Evolutionary conservation across 1,140 invertebrate species (phyloP), one percentile per base, ranked within the genome.

Genomic region (Drosophila pruinosa): DNA sequence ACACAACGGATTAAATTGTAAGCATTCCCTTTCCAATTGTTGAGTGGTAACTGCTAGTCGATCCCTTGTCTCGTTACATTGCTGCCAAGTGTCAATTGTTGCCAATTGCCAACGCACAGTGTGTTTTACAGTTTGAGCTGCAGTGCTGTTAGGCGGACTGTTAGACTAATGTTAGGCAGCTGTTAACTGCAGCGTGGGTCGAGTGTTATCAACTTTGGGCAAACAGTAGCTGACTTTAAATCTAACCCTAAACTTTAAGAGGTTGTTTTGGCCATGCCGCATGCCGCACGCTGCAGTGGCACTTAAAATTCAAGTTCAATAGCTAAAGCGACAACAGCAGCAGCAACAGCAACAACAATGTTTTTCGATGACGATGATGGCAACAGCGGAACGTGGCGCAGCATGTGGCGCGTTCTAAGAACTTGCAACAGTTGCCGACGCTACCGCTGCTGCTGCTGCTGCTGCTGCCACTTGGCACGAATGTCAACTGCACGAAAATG

Each of bases 241-340:
- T 41, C 61, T 64, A 69, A 63, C 65, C 65, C 58, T 54, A 45
- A 21, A 52, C 48, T 24, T 47, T 19, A 57, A 58, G 34, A 41
- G 63, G 10, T 58, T 67, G 31, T 67, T 39, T 7, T 39, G n/a
- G 26, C 43, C 43, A 45, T 24, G 41, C 41, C 19, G 19, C 39
- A 43, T 43, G 41, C 38, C 26, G 21, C 21, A 57, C 28, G 57
- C 39, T 7, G 21, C 57, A 31, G 28, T 50, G 62, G 73, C 70
- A 80, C 78, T 88, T 86, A 77, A 86, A 86, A 88, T 86, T 88
- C 81, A 86, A 88, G 81, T 86, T 86, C 81, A 86, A 85, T 85
- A 81, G 61, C 48, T 43, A 71, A 34, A 56, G 59, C 77, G 64
- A 59, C 38, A 17, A 19, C 19, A 43, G 22, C 26, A 36, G 52